Evolutionary conservation across 2,113 vertebrate species (phyloP).

Genomic region (Tragelaphus buxtoni): DNA sequence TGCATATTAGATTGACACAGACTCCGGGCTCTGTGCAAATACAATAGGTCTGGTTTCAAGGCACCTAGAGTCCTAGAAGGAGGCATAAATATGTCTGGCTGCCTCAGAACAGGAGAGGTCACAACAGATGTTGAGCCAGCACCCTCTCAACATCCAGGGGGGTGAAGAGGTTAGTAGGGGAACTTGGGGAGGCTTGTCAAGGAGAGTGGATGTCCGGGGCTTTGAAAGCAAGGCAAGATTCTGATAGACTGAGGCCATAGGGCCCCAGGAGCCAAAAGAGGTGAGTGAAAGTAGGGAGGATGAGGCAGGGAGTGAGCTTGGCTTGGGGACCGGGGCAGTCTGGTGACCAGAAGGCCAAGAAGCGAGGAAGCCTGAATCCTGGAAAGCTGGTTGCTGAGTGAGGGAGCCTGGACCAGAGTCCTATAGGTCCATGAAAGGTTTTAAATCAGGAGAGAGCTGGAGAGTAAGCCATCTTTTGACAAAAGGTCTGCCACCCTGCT

Average conservation of each 20-base stretch:
- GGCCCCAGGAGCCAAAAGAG: neutral
- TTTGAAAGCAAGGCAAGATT: neutral
- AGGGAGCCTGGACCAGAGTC: neutral
- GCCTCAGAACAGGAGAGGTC: neutral
- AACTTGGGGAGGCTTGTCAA: neutral
- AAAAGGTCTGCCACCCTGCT: neutral
- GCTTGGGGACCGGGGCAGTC: neutral
- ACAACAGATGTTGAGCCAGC: accelerated
- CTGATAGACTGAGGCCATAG: neutral
- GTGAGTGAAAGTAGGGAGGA: neutral
- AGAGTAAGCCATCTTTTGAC: neutral
- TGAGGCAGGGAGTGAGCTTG: neutral
- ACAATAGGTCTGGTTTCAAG: neutral
- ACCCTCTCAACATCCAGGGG: neutral
- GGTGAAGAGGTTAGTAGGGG: neutral
- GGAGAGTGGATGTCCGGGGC: neutral
- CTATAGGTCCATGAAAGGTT: neutral
- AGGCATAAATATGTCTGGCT: accelerated
- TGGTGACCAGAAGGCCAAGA: neutral
- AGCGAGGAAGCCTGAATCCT: too few species aligned
- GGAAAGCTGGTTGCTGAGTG: neutral
- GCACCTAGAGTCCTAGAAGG: neutral
- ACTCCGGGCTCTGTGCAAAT: neutral
- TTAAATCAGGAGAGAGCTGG: neutral
- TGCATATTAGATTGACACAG: neutral